phyloP scores from a whole-genome alignment of 2,113 vertebrate species.

The Meles meles region DNA sequence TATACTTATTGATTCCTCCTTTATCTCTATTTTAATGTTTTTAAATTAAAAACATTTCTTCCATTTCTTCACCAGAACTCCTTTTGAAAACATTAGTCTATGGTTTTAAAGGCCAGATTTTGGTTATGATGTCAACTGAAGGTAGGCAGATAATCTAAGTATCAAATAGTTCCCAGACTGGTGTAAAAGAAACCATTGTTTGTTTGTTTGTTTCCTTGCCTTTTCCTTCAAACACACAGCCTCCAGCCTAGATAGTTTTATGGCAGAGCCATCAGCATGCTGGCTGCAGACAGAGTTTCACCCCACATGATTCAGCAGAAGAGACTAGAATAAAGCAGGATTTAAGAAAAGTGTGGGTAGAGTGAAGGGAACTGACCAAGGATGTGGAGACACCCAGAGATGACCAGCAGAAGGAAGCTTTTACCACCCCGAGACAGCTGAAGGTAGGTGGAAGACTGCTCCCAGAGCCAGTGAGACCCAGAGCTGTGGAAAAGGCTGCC shows the following conservation, averaged over 20 bases:
- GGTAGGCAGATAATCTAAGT: background rate
- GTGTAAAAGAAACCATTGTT: background rate
- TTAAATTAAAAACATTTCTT: background rate
- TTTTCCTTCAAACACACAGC: background rate
- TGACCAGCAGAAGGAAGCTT: background rate
- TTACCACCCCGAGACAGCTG: too few relatives aligned
- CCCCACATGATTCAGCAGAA: background rate
- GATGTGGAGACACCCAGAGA: background rate
- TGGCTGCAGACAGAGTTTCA: background rate
- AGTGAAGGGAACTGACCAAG: background rate
- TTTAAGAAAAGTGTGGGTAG: background rate
- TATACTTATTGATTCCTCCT: background rate
- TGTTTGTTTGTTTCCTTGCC: background rate
- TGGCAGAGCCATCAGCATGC: background rate
- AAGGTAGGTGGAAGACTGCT: accelerated
- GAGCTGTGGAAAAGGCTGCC: background rate
- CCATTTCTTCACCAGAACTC: background rate
- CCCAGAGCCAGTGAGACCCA: background rate
- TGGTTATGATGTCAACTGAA: background rate
- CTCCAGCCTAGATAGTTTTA: background rate
- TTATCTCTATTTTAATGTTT: background rate
- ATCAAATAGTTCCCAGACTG: background rate
- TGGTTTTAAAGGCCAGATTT: background rate
- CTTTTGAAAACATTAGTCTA: background rate
- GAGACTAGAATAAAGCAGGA: background rate